Evolutionary conservation across 2,888 invertebrate species (phyloP).

Genomic region (Hololepta plana): DNA sequence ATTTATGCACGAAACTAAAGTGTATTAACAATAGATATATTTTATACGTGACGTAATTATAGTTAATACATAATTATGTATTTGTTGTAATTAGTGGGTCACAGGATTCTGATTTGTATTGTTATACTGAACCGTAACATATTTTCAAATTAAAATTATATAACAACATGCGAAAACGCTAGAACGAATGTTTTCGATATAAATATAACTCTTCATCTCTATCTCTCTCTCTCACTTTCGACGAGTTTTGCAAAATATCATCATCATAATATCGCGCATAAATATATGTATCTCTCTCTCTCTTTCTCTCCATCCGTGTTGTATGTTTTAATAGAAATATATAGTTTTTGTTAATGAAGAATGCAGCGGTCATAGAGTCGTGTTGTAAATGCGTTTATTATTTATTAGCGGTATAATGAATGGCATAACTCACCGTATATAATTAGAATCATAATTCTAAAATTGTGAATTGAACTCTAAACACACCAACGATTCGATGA

Average conservation of each 20-base stretch:
- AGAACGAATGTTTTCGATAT: too few species aligned
- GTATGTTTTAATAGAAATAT: slow-evolving; percentile 25
- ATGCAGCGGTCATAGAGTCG: slow-evolving; percentile 18
- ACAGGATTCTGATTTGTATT: too few species aligned
- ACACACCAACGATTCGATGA: too few species aligned
- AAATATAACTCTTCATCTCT: too few species aligned
- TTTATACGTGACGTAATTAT: too few species aligned
- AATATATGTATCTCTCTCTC: slow-evolving; percentile 1
- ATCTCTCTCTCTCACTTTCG: too few species aligned
- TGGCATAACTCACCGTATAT: slow-evolving; percentile 27
- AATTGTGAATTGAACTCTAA: too few species aligned
- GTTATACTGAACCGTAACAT: slow-evolving; percentile 14
- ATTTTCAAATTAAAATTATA: slow-evolving; percentile 17
- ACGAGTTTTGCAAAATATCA: slow-evolving; percentile 12
- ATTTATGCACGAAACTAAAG: too few species aligned
- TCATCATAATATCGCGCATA: slow-evolving; percentile 7
- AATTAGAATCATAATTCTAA: slow-evolving; percentile 29
- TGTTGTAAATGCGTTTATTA: slow-evolving; percentile 25
- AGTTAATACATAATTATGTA: too few species aligned
- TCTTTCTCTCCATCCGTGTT: slow-evolving; percentile 1
- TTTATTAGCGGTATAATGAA: slow-evolving; percentile 27
- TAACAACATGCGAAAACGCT: slow-evolving; percentile 13
- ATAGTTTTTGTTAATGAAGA: slow-evolving; percentile 29
- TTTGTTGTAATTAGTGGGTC: too few species aligned
- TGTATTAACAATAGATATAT: too few species aligned